Conservation (phyloP, 2,888 invertebrate species). For the Meganola albula region DNA sequence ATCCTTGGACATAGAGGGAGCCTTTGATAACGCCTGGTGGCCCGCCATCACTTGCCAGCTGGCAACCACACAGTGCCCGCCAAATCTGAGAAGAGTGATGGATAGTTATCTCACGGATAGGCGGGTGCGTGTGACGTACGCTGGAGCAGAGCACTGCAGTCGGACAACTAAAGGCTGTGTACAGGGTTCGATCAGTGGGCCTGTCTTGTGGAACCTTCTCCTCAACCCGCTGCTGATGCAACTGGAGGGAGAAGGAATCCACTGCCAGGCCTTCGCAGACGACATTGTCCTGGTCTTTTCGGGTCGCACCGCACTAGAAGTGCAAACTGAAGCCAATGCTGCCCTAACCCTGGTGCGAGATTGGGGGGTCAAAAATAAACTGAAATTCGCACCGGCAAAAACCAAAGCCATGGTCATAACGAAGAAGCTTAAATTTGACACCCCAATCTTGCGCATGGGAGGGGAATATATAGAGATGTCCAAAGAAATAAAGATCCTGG, state of each 20-base stretch:
- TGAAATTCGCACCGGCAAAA: constrained; percentile 2
- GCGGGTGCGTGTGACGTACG: too few relatives aligned
- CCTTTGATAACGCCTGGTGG: constrained; percentile 10
- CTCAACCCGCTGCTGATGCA: constrained; percentile 5
- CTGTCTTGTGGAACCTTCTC: constrained; percentile 6
- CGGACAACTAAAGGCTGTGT: constrained; percentile 8
- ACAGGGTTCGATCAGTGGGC: constrained; percentile 8
- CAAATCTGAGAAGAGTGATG: too few relatives aligned
- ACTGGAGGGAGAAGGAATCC: neutral
- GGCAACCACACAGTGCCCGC: too few relatives aligned
- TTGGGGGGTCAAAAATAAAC: constrained; percentile 4
- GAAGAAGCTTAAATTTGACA: too few relatives aligned
- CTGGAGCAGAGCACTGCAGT: neutral
- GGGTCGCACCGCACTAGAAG: neutral
- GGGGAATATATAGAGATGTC: too few relatives aligned
- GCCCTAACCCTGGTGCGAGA: neutral
- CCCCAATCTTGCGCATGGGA: too few relatives aligned
- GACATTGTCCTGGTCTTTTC: constrained; percentile 5
- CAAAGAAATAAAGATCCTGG: too few relatives aligned
- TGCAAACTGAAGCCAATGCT: constrained; percentile 1
- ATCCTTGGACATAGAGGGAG: constrained; percentile 7
- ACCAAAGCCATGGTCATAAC: constrained; percentile 7
- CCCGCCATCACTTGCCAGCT: constrained; percentile 3
- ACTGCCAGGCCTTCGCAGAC: constrained; percentile 8
- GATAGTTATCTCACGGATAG: too few relatives aligned